Conservation (phyloP, 2,113 vertebrate species). For the Psilopsiagon aurifrons region DNA sequence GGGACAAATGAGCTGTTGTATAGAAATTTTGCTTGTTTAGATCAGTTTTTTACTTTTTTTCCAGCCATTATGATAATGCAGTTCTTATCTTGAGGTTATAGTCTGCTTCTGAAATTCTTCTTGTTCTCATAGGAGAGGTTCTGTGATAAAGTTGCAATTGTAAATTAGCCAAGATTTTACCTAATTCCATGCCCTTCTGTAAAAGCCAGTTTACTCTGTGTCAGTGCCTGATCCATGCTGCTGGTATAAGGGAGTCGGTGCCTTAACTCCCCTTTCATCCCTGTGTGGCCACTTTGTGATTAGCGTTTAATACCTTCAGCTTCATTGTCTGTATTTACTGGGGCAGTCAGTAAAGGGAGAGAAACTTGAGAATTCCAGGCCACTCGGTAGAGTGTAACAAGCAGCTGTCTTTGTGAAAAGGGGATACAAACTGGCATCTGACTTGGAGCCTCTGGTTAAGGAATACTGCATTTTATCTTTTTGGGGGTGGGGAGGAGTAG, state of each 20-base stretch:
- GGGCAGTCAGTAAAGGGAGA: fast-evolving
- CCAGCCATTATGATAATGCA: background rate
- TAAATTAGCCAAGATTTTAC: background rate
- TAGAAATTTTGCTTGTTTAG: background rate
- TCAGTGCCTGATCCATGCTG: background rate
- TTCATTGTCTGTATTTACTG: background rate
- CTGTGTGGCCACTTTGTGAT: background rate
- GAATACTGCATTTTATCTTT: background rate
- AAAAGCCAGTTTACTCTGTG: background rate
- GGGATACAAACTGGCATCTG: background rate
- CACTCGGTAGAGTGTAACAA: fast-evolving
- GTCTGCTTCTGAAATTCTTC: background rate
- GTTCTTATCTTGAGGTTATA: background rate
- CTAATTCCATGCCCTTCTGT: background rate
- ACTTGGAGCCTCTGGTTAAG: background rate
- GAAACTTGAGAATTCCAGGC: background rate
- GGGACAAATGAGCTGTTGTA: conserved; percentile 20
- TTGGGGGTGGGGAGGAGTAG: too few species aligned
- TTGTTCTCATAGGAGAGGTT: background rate
- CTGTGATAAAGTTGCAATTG: background rate
- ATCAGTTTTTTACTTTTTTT: background rate
- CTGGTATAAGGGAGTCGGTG: background rate
- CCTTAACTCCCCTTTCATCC: background rate
- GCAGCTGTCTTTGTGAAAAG: background rate
- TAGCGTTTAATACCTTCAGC: background rate